phyloP scores from a whole-genome alignment of 2,888 invertebrate genomes.

The Leptopilina drosophilae region DNA sequence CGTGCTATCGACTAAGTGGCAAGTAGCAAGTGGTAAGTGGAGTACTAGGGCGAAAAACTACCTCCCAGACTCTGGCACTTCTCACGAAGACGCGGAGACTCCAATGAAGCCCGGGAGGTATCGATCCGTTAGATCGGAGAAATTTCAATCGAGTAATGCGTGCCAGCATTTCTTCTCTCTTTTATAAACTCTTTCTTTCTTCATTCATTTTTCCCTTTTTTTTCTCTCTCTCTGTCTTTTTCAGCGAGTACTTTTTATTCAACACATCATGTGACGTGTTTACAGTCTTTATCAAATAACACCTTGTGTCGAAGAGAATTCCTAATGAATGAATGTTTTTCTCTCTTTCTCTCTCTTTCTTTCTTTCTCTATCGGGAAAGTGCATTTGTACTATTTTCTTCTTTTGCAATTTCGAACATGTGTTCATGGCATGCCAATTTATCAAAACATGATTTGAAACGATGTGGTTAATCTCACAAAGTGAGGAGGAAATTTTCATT shows the following conservation, averaged over 20 bases:
- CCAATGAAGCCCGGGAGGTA: slow-evolving; percentile 41
- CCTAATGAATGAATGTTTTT: not conserved
- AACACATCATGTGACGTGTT: slow-evolving; percentile 10
- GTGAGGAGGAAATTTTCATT: no score
- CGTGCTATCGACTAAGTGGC: slow-evolving; percentile 56
- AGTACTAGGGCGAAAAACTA: slow-evolving; percentile 74
- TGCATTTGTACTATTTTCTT: slow-evolving; percentile 9
- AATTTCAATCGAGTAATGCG: slow-evolving; percentile 60
- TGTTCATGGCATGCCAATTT: not conserved
- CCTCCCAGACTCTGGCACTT: slow-evolving; percentile 66
- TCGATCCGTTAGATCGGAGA: slow-evolving; percentile 69
- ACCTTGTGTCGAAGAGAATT: not conserved
- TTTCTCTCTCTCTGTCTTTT: slow-evolving; percentile 43
- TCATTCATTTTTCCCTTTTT: slow-evolving; percentile 45
- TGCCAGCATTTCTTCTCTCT: slow-evolving; percentile 29
- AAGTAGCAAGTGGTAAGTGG: slow-evolving; percentile 71
- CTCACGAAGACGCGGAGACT: slow-evolving; percentile 41
- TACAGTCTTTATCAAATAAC: not conserved
- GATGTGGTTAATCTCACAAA: not conserved
- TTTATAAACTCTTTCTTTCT: slow-evolving; percentile 40
- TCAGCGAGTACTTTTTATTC: slow-evolving; percentile 41
- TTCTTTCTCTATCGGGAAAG: slow-evolving; percentile 3
- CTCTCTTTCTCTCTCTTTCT: not conserved
- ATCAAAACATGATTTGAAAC: not conserved
- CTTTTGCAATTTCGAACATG: not conserved